Evolutionary conservation across 2,113 vertebrate species (phyloP), one percentile per base, ranked within the genome.

Genomic region (Carlito syrichta): DNA sequence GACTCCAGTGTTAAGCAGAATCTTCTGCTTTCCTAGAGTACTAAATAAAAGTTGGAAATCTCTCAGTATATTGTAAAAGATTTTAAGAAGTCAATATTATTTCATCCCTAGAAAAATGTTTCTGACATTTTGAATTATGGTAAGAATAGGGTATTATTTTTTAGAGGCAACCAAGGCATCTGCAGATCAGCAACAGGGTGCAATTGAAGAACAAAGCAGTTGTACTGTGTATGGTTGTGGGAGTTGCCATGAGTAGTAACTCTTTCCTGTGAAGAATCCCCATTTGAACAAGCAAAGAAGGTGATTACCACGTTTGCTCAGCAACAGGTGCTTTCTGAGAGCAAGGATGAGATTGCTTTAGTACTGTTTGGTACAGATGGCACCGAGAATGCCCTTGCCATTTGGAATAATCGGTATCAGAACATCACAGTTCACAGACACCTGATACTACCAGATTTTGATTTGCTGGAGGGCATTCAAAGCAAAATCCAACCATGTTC

Each of bases 301-400:
- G 97, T 99, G 62, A 98, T 99, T 89, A 99, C 98, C 94, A 99
- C 99, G 98, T 99, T 99, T 94, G 98, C 99, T 58, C 99, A 99
- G 96, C 98, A 99, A 58, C 99, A 99, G 99, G 99, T 99, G 86
- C 99, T 99, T 99, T 98, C 99, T 94, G 99, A 99, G 97, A 99
- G 97, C 89, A 99, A 99, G 97, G 99, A 99, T 97, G 99, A 99
- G 96, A 76, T 99, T 0, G 99, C 98, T 45, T 96, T 99, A 83
- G 99, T 99, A 73, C 98, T 99, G 73, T 99, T 99, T 97, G 99
- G 99, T 63, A 99, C 99, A 2, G 98, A 99, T 20, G 90, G 92
- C 68, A 99, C 99, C 0, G 81, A 98, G 35, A 99, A 99, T 95
- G 30, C 73, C 4, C 98, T 99, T 83, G 99, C 98, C 62, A 63